A percentile compares a stretch with the other conserved stretches of the same genome.
These are phyloP conservation scores for Pomatostomus ruficeps DNA, from an alignment of 2,113 vertebrate species.

Conservation along the genomic window DNA sequence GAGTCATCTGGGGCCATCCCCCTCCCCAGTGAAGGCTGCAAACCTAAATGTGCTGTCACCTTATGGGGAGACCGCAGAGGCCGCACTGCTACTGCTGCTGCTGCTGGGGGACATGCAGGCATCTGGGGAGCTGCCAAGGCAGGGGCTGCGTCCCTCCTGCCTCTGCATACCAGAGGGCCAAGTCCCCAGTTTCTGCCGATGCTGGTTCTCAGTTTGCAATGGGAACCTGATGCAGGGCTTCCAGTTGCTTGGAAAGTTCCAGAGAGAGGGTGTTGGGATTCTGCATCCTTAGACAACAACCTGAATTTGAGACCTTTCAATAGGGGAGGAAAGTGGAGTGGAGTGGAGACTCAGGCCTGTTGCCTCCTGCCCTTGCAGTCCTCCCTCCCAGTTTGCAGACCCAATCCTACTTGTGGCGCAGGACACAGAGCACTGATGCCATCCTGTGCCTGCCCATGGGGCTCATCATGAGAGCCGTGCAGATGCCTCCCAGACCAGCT, in stretches of 20 bases:
- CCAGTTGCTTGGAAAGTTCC: not conserved
- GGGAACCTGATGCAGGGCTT: not conserved
- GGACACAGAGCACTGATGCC: not conserved
- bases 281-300: not conserved
- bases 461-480: not conserved
- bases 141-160: not conserved
- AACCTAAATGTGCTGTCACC: not conserved
- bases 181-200: not conserved
- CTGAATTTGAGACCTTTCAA: not conserved
- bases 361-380: not conserved
- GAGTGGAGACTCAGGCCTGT: not conserved
- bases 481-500: not conserved
- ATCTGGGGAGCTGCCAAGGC: not conserved
- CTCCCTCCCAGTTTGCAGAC: not conserved
- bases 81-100: not conserved
- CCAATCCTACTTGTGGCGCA: not conserved
- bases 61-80: not conserved
- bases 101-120: not conserved
- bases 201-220: not conserved
- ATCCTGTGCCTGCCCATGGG: not conserved
- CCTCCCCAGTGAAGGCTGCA: not conserved
- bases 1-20: slow-evolving; percentile 15
- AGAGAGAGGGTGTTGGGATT: not conserved
- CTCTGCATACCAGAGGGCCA: not conserved
- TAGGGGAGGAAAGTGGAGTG: not conserved